phyloP scores from a whole-genome alignment of 2,113 vertebrate species.

The Tetrax tetrax region DNA sequence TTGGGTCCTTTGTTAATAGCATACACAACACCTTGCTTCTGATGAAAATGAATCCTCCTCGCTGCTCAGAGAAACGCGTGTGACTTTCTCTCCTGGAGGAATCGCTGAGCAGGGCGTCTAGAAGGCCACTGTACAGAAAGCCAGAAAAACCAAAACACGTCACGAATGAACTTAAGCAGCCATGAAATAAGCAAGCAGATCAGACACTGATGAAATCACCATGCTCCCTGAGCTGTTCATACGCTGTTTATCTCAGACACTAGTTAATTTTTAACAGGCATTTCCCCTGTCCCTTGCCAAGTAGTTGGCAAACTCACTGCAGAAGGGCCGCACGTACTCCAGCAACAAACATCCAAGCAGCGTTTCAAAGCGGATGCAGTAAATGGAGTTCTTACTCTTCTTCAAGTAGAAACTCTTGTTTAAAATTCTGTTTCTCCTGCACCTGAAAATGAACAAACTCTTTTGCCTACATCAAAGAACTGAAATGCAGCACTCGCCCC shows the following conservation, averaged over 20 bases:
- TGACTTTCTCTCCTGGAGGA: neutral
- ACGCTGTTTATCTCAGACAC: neutral
- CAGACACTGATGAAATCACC: neutral
- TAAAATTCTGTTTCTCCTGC: neutral
- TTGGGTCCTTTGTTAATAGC: neutral
- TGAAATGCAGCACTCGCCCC: neutral
- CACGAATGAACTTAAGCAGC: neutral
- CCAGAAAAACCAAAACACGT: fast-evolving
- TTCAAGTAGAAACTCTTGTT: neutral
- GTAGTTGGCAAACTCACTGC: neutral
- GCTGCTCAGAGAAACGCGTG: neutral
- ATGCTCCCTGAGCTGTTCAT: neutral
- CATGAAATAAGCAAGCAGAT: neutral
- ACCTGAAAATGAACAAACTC: neutral
- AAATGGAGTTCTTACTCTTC: neutral
- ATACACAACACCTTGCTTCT: neutral
- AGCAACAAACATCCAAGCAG: neutral
- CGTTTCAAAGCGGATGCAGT: fast-evolving
- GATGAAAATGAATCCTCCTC: neutral
- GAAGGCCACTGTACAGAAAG: neutral
- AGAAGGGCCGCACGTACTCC: neutral
- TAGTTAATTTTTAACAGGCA: neutral
- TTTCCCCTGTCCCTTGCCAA: neutral
- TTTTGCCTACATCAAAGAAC: neutral
- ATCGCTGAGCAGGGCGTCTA: neutral